These are phyloP conservation scores for Agrochola macilenta DNA, from an alignment of 2,888 invertebrate species.

Conservation along the genomic window DNA sequence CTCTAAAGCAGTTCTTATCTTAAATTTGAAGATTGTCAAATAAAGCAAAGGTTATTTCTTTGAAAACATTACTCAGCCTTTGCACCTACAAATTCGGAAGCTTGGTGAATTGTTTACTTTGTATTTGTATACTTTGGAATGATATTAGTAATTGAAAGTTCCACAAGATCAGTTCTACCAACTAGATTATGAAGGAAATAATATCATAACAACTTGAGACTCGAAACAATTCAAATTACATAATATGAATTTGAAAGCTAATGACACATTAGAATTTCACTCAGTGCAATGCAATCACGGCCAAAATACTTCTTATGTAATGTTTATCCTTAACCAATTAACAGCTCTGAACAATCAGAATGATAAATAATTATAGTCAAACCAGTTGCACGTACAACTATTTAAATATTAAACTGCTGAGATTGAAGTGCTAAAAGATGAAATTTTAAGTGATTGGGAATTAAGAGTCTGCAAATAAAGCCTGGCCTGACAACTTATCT, in stretches of 20 bases:
- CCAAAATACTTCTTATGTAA: not conserved
- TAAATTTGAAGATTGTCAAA: not conserved
- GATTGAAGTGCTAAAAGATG: constrained; percentile 32
- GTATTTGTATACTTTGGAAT: no score
- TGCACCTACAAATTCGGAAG: not conserved
- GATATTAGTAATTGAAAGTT: not conserved
- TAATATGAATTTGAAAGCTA: not conserved
- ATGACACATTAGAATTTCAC: not conserved
- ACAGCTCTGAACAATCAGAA: not conserved
- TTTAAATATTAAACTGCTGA: constrained; percentile 40
- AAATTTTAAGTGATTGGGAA: constrained; percentile 31
- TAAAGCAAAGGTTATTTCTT: not conserved
- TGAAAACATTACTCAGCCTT: constrained; percentile 4
- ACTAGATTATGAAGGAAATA: not conserved
- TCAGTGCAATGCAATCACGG: not conserved
- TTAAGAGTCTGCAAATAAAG: constrained; percentile 41
- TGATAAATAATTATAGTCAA: not conserved
- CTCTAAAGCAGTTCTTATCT: not conserved
- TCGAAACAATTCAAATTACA: no score
- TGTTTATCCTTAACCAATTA: not conserved
- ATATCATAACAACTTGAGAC: not conserved
- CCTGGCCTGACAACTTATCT: constrained; percentile 22
- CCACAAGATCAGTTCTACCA: not conserved
- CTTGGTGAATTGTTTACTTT: not conserved
- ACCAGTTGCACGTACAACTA: constrained; percentile 47